phyloP scores from a whole-genome alignment of 2,113 vertebrate species.

The Progne subis region DNA sequence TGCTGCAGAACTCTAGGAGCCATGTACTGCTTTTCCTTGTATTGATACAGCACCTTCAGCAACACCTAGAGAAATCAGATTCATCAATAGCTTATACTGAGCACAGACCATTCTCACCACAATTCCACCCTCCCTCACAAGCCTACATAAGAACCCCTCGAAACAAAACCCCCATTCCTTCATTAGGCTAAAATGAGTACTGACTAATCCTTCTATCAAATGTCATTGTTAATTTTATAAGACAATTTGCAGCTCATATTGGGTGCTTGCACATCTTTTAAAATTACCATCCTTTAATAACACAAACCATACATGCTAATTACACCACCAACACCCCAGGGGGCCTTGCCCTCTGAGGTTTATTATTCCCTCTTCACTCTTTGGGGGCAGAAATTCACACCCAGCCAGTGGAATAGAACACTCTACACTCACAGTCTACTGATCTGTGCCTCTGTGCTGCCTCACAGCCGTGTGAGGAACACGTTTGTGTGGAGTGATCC shows the following conservation, averaged over 20 bases:
- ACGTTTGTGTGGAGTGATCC: background rate
- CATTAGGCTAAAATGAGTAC: background rate
- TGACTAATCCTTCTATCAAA: conserved; percentile 18
- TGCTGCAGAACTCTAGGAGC: conserved; percentile 97
- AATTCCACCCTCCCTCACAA: background rate
- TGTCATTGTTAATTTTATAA: background rate
- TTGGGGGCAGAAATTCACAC: background rate
- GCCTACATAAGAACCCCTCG: background rate
- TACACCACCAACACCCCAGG: background rate
- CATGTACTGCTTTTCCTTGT: conserved; percentile 97
- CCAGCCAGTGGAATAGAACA: background rate
- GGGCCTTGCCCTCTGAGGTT: background rate
- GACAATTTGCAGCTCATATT: background rate
- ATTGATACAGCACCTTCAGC: conserved; percentile 96
- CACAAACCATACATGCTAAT: background rate
- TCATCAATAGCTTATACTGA: background rate
- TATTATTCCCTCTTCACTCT: background rate
- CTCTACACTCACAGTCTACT: background rate
- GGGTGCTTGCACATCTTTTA: background rate
- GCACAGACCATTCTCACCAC: background rate
- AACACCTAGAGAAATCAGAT: conserved; percentile 82
- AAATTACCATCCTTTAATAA: background rate
- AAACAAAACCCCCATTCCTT: background rate
- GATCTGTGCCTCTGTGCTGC: background rate
- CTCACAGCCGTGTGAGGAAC: background rate